A percentile compares a stretch with the other conserved stretches of the same genome.
phyloP scores from a whole-genome alignment of 2,113 vertebrate species.

The Pachycephala philippinensis region DNA sequence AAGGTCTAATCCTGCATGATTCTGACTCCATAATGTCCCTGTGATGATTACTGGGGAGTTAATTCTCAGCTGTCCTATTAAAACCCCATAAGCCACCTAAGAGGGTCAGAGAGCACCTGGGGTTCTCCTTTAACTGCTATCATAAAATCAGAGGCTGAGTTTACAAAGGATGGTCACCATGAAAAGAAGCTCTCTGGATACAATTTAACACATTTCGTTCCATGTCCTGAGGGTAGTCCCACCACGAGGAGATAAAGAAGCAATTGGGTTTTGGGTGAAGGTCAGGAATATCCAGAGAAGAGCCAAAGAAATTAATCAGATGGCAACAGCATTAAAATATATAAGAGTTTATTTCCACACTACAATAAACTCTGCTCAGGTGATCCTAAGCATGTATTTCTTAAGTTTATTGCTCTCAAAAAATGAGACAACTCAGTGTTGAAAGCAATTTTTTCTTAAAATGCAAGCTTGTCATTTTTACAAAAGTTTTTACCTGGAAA shows the following conservation, averaged over 20 bases:
- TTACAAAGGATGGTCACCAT: background rate
- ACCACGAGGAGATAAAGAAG: background rate
- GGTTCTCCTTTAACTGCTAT: slow-evolving; percentile 23
- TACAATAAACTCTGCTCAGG: background rate
- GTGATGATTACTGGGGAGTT: background rate
- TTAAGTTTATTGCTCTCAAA: background rate
- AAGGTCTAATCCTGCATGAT: background rate
- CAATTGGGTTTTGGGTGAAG: background rate
- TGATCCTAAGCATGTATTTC: background rate
- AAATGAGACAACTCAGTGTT: background rate
- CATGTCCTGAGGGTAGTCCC: background rate
- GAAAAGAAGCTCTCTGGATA: background rate
- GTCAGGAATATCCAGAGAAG: background rate
- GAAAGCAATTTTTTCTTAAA: background rate
- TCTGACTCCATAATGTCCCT: background rate
- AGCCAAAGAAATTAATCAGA: background rate
- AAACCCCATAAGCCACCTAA: slow-evolving; percentile 54
- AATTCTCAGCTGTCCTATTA: slow-evolving; percentile 56
- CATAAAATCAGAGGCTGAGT: slow-evolving; percentile 28
- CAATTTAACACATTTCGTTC: background rate
- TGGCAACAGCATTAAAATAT: background rate
- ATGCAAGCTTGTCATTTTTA: background rate
- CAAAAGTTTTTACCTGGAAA: background rate
- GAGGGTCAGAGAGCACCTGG: slow-evolving; percentile 26
- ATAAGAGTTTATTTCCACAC: background rate